Base-by-base conservation (phyloP, 2,888 invertebrate genomes). In the Endotricha flammealis region DNA sequence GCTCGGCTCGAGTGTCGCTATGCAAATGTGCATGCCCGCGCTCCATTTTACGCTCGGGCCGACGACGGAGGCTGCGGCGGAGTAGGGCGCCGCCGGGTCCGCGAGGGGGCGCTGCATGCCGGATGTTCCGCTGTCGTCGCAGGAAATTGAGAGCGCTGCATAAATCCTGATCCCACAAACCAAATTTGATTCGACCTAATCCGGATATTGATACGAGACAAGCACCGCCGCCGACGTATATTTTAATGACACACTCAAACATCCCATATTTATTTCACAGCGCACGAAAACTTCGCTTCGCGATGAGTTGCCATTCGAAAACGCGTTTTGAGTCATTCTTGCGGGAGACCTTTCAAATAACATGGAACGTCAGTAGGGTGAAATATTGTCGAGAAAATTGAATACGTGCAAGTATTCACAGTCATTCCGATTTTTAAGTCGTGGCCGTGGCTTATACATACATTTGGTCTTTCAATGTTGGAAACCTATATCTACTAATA, bases 61-160 rank as follows among this genome's bases (percentile, higher is more conserved):
- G 64, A 48, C 47, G 57, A 55, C 62, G 57, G 53, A 54, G 59
- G 49, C 45, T 37, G 41, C 40, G 55, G 47, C 36, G 39, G 44
- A 33, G 44, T 46, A 44, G 57, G 50, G 44, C 48, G 44, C 42
- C 37, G 39, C 39, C 34, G 40, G 39, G 43, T 47, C 41, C 50
- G 31, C 41, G 32, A 51, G 53, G 51, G 56, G 41, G 49, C 50
- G 49, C 47, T 66, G 69, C 71, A 72, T 62, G 71, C 74, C 82
- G 85, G 82, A 82, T 80, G 80, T 74, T 73, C 70, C 69, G 69
- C 69, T 81, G 79, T 80, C 79, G 75, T 80, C 77, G 73, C 80
- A 82, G 85, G 85, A 86, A 86, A 85, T 86, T 85, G 85, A 81
- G 81, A 83, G 69, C 77, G 73, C 77, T 80, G 82, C 85, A 86